Percentiles rank a stretch among this genome's conserved stretches.
These are phyloP conservation scores for Pegea sp. DNA, from an alignment of 23 tunicate species.

Conservation along the genomic window DNA sequence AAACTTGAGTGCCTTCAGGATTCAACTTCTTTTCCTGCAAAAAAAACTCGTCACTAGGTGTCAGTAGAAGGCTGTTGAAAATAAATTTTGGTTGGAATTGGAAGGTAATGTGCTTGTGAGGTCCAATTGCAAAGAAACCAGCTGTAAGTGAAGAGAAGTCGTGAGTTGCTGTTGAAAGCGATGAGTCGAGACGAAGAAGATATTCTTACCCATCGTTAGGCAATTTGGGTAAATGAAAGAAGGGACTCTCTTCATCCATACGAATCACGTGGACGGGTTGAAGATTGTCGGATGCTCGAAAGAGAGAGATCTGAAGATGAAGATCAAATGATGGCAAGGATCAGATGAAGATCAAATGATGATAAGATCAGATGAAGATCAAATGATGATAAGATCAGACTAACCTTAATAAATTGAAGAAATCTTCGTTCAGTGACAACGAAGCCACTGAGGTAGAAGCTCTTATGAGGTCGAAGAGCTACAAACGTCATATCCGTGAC, in stretches of 20 bases:
- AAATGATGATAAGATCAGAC: too few relatives aligned
- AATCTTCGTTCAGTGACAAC: conserved; percentile 31
- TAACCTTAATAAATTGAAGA: conserved; percentile 41
- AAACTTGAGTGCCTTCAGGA: conserved; percentile 26
- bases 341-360: too few relatives aligned
- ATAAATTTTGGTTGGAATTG: conserved; percentile 56
- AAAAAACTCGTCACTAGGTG: neutral
- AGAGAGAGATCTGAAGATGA: conserved; percentile 14
- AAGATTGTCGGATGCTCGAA: too few relatives aligned
- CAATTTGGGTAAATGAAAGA: conserved; percentile 36
- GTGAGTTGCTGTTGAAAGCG: conserved; percentile 39
- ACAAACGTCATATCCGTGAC: conserved; percentile 21
- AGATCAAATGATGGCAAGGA: too few relatives aligned
- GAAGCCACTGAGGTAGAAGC: conserved; percentile 51
- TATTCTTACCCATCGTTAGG: too few relatives aligned
- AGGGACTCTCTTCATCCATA: conserved; percentile 36
- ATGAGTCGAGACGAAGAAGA: conserved; percentile 51
- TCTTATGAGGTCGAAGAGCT: conserved; percentile 35
- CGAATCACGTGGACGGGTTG: conserved; percentile 44
- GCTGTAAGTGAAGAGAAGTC: conserved; percentile 61
- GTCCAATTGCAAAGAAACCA: too few relatives aligned
- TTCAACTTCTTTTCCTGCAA: conserved; percentile 23
- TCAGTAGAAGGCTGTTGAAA: neutral
- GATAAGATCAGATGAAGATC: too few relatives aligned
- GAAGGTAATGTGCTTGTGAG: conserved; percentile 59